Conservation (phyloP, 1,140 invertebrate species). For the Brachionus rotundiformis region DNA sequence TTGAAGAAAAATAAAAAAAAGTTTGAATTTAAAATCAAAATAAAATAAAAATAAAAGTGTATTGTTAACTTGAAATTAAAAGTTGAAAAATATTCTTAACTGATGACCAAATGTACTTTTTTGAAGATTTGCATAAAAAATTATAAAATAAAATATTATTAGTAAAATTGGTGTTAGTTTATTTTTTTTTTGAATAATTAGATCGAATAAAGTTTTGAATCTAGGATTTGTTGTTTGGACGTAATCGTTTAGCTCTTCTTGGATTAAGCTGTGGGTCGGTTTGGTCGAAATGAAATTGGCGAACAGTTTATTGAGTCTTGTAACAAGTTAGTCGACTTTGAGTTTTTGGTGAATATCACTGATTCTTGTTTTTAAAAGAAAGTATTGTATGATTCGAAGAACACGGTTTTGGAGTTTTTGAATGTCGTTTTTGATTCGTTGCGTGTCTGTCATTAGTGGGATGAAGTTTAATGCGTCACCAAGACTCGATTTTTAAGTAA, state of each 20-base stretch:
- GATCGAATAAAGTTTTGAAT: neutral
- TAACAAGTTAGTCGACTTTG: neutral
- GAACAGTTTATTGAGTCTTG: neutral
- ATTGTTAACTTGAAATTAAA: too few relatives aligned
- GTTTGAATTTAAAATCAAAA: too few relatives aligned
- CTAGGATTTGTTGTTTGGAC: neutral
- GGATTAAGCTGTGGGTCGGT: neutral
- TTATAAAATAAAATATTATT: too few relatives aligned
- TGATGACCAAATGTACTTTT: too few relatives aligned
- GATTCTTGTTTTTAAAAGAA: neutral
- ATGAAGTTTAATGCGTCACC: too few relatives aligned
- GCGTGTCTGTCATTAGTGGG: neutral
- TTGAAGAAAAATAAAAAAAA: too few relatives aligned
- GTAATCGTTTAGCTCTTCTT: neutral
- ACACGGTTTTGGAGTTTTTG: slow-evolving; percentile 12
- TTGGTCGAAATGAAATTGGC: neutral
- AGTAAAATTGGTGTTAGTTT: too few relatives aligned
- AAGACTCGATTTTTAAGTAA: too few relatives aligned
- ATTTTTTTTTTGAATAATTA: neutral
- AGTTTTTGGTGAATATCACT: neutral
- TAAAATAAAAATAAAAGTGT: too few relatives aligned
- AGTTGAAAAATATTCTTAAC: too few relatives aligned
- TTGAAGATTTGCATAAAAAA: too few relatives aligned
- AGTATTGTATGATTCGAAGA: neutral
- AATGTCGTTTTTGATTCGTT: neutral